A percentile compares a stretch with the other conserved stretches of the same genome.
Conservation (phyloP, 2,113 vertebrate genomes). For the Tor tambroides region DNA sequence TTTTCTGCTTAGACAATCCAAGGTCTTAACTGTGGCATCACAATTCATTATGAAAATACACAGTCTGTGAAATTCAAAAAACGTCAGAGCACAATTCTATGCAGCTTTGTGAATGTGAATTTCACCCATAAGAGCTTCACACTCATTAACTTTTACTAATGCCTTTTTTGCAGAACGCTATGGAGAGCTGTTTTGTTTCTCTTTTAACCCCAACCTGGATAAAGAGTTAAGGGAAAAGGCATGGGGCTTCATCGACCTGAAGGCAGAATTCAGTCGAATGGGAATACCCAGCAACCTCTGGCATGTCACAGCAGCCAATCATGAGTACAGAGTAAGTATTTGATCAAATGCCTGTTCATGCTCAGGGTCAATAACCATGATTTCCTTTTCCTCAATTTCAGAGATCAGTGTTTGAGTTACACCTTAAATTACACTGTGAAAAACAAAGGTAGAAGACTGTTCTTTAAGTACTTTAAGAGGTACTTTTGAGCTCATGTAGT, state of each 20-base stretch:
- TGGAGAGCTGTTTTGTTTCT: constrained; percentile 93
- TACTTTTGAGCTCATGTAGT: neutral
- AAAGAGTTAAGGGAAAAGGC: constrained; percentile 88
- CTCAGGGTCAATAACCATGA: neutral
- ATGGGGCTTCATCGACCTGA: constrained; percentile 85
- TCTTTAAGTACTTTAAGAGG: neutral
- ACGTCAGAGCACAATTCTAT: neutral
- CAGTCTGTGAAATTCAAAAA: neutral
- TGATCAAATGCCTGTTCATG: neutral
- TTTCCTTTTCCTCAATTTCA: neutral
- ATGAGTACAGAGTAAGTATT: constrained; percentile 88
- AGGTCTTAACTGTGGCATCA: constrained; percentile 12
- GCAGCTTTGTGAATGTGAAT: neutral
- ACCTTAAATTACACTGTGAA: neutral
- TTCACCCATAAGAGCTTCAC: neutral
- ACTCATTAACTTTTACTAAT: neutral
- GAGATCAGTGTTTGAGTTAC: neutral
- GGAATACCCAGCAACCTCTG: constrained; percentile 88
- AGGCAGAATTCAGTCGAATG: constrained; percentile 89
- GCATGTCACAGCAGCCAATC: constrained; percentile 88
- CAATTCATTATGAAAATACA: neutral
- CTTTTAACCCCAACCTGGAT: constrained; percentile 90
- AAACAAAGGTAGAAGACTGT: neutral
- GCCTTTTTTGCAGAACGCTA: constrained; percentile 82
- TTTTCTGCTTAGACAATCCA: neutral